A percentile compares a stretch with the other conserved stretches of the same genome.
These are phyloP conservation scores for Drosophila multiciliata DNA, from an alignment of 2,888 invertebrate genomes.

Conservation along the genomic window DNA sequence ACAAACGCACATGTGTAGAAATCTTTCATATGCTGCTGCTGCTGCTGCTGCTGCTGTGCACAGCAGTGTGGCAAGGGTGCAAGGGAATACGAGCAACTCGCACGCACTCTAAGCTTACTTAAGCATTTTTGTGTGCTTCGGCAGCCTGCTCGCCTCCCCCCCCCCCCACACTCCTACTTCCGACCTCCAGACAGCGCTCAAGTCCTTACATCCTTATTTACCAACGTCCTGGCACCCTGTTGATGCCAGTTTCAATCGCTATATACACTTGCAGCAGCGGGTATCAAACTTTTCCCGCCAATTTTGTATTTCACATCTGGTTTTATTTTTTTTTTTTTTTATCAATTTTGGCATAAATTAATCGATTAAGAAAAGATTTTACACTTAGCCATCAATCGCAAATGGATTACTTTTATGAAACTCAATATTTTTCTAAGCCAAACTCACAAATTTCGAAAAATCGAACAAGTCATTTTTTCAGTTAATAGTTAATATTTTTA, in stretches of 20 bases:
- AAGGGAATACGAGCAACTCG: constrained; percentile 15
- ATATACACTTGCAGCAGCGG: not conserved
- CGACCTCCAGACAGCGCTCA: not conserved
- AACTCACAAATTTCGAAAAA: not conserved
- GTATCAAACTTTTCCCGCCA: not conserved
- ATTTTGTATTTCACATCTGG: not conserved
- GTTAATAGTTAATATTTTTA: too few species aligned
- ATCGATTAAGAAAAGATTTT: not conserved
- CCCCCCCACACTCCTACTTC: not conserved
- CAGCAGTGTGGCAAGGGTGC: not conserved
- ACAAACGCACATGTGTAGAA: constrained; percentile 65
- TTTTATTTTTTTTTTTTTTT: not conserved
- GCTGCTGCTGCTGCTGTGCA: not conserved
- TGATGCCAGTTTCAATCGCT: constrained; percentile 66
- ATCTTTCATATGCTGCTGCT: constrained; percentile 33
- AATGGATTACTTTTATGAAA: not conserved
- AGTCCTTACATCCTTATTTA: constrained; percentile 1
- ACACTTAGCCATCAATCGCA: not conserved
- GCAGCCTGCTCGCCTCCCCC: constrained; percentile 3
- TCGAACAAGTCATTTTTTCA: not conserved
- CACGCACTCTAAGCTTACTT: constrained; percentile 64
- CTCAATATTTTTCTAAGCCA: not conserved
- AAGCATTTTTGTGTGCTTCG: constrained; percentile 67
- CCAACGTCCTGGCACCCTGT: constrained; percentile 10
- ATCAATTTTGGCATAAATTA: not conserved